phyloP scores from a whole-genome alignment of 2,888 invertebrate genomes.

The Cosmorhoe ocellata region DNA sequence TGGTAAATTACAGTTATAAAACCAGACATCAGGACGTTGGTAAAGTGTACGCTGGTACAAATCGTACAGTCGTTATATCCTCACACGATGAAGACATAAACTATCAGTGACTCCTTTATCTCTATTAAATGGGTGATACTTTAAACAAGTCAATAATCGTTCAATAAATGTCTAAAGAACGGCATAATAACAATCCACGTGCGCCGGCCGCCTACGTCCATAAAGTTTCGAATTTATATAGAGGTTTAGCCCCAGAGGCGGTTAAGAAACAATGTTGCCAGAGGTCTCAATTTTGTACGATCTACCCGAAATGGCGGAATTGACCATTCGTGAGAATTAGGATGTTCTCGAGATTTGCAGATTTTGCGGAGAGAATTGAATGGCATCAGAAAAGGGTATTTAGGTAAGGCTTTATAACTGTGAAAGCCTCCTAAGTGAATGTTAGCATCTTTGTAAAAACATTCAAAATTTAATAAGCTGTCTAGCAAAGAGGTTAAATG shows the following conservation, averaged over 20 bases:
- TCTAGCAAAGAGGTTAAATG: no score
- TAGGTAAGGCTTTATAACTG: background rate
- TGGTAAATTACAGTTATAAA: constrained; percentile 74
- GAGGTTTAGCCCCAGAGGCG: constrained; percentile 78
- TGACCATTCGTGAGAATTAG: constrained; percentile 28
- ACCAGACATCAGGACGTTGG: constrained; percentile 63
- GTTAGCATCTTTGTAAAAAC: no score
- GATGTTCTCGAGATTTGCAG: constrained; percentile 23
- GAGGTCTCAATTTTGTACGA: constrained; percentile 35
- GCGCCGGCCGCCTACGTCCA: constrained; percentile 62
- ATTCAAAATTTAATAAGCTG: no score
- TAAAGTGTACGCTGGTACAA: constrained; percentile 54
- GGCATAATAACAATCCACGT: constrained; percentile 80
- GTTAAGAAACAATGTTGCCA: constrained; percentile 65
- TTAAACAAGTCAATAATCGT: constrained; percentile 81
- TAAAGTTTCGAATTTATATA: constrained; percentile 80
- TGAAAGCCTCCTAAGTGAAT: no score
- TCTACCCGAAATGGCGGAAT: constrained; percentile 32
- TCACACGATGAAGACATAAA: constrained; percentile 74
- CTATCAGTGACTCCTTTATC: constrained; percentile 75
- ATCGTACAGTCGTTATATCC: constrained; percentile 52
- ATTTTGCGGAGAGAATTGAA: constrained; percentile 20
- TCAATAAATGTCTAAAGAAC: constrained; percentile 80
- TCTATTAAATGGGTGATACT: constrained; percentile 79
- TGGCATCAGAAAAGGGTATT: constrained; percentile 8